Conservation (phyloP, 2,888 invertebrate species). For the Miltochrista miniata region DNA sequence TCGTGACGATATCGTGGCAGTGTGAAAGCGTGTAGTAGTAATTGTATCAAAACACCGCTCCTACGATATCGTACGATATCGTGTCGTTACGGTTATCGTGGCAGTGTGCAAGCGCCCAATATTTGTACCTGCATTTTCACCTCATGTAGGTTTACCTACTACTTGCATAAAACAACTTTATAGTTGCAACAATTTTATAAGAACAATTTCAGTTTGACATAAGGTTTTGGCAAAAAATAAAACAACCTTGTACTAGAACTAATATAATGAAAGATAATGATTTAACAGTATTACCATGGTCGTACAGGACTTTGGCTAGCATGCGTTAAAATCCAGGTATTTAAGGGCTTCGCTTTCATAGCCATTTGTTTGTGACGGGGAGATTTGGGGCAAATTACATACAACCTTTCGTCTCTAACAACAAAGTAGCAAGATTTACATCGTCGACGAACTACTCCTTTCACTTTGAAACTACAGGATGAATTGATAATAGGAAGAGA, state of each 20-base stretch:
- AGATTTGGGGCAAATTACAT: slow-evolving; percentile 89
- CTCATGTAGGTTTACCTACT: too few species aligned
- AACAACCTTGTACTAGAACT: background rate
- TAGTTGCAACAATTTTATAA: too few species aligned
- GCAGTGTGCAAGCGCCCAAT: too few species aligned
- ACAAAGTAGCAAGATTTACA: slow-evolving; percentile 92
- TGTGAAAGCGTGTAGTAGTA: too few species aligned
- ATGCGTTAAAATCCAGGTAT: slow-evolving; percentile 90
- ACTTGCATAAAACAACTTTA: too few species aligned
- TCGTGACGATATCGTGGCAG: too few species aligned
- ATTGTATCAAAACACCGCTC: too few species aligned
- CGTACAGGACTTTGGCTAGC: slow-evolving; percentile 85
- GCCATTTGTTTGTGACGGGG: slow-evolving; percentile 93
- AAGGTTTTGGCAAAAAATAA: background rate
- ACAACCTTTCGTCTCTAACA: slow-evolving; percentile 85
- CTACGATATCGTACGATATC: too few species aligned
- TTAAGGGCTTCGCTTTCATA: slow-evolving; percentile 86
- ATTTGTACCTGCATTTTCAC: too few species aligned
- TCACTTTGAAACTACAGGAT: slow-evolving; percentile 85
- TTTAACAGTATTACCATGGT: slow-evolving; percentile 59
- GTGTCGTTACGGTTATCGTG: too few species aligned
- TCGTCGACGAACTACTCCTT: slow-evolving; percentile 86
- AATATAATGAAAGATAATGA: slow-evolving; percentile 7
- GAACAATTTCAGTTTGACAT: too few species aligned
- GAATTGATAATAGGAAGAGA: slow-evolving; percentile 52